Evolutionary conservation across 2,797 vertebrate species (phyloP), one percentile per base, ranked within the genome.

Genomic region (Enteromius mattozi): DNA sequence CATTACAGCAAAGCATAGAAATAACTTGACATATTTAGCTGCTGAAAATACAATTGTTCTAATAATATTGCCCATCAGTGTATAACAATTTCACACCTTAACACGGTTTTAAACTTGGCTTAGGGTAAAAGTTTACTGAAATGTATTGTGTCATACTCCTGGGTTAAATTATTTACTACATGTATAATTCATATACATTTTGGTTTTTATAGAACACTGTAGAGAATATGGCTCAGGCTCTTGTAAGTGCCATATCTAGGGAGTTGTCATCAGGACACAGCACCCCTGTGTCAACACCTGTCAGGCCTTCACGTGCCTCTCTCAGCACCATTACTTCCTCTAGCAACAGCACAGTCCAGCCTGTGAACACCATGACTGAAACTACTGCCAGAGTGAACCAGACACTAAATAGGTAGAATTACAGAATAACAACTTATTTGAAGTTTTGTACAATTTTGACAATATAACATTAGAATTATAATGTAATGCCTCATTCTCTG

Each of bases 141-240:
- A 14, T 65, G 61, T 27, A 17, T 65, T 2, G 27, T 63, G 61
- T 12, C 27, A 63, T 30, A 30, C 30, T 30, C 30, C 27, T 30
- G 61, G 14, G 24, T 63, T 30, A 16, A 30, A 30, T 2, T 30
- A 13, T 65, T 33, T 33, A 65, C 14, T 65, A 65, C 27, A 65
- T 33, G 14, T 65, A 33, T 17, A 16, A 2, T 33, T 63, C 40
- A 42, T 42, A 10, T 10, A 42, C 40, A 42, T 42, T 42, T 42
- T 9, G 40, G 14, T 30, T 63, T 69, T 12, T 70, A 70, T 24
- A 70, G 35, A 70, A 42, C 37, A 42, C 37, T 70, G 68, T 70
- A 24, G 35, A 70, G 21, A 70, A 9, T 42, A 70, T 70, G 68
- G 68, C 68, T 70, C 68, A 70, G 37, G 68, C 68, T n/a, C 19